Conservation (phyloP, 2,797 vertebrate species). For the Vultur gryphus region DNA sequence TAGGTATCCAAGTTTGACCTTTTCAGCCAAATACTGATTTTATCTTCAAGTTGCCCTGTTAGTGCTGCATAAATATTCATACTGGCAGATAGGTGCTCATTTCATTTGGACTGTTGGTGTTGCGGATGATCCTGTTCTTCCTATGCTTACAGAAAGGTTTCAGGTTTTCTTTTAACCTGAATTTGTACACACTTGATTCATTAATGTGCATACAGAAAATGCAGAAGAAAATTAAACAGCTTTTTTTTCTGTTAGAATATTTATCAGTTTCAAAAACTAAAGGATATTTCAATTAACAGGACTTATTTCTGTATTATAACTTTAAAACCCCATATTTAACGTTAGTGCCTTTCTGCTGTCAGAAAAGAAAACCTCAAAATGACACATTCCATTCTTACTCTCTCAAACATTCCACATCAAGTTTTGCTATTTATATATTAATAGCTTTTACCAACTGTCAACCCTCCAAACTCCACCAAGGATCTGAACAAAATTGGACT, state of each 20-base stretch:
- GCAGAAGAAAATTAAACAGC: background rate
- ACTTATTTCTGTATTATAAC: background rate
- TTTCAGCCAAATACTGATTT: conserved; percentile 6
- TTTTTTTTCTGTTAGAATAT: background rate
- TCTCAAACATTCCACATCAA: conserved; percentile 9
- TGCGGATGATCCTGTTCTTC: background rate
- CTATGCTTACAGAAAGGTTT: background rate
- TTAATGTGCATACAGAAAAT: background rate
- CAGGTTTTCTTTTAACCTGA: background rate
- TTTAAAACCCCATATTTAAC: background rate
- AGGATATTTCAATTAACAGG: background rate
- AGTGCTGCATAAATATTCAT: background rate
- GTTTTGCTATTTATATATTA: background rate
- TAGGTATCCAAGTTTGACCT: background rate
- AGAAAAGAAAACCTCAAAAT: background rate
- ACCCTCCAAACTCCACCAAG: background rate
- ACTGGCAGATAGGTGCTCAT: background rate
- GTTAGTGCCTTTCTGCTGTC: background rate
- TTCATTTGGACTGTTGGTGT: background rate
- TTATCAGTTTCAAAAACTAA: background rate
- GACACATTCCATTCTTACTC: background rate
- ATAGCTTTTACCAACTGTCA: conserved; percentile 14
- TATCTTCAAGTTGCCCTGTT: background rate
- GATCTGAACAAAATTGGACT: background rate
- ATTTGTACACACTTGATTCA: background rate